Evolutionary conservation across 2,113 vertebrate genomes (phyloP).

Genomic region (Rhea americana): DNA sequence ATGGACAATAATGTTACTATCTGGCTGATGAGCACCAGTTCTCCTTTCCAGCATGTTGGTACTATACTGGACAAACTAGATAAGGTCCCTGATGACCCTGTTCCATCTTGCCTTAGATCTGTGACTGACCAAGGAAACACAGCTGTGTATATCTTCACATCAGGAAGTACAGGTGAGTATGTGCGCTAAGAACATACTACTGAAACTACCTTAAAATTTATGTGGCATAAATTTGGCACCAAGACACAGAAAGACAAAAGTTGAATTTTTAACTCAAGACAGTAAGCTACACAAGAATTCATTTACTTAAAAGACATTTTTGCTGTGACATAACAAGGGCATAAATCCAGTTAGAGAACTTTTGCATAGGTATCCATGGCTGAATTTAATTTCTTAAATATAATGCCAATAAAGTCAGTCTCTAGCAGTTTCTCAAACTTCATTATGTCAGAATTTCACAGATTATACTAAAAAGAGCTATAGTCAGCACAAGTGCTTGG

Average conservation of each 20-base stretch:
- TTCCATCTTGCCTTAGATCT: not conserved
- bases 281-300: not conserved
- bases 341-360: not conserved
- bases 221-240: not conserved
- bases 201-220: not conserved
- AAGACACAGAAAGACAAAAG: not conserved
- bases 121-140: not conserved
- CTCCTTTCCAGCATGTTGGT: not conserved
- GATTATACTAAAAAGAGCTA: not conserved
- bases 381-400: not conserved
- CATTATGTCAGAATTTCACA: not conserved
- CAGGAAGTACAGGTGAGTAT: not conserved
- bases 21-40: not conserved
- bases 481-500: not conserved
- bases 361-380: not conserved
- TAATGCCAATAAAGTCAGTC: not conserved
- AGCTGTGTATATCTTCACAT: not conserved
- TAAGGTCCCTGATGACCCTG: not conserved
- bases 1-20: not conserved
- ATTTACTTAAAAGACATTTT: not conserved
- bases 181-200: not conserved
- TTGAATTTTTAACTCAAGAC: not conserved
- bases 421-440: not conserved
- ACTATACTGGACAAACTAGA: not conserved
- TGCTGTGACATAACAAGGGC: not conserved